phyloP scores from a whole-genome alignment of 2,797 vertebrate genomes.

The Leontopithecus rosalia region DNA sequence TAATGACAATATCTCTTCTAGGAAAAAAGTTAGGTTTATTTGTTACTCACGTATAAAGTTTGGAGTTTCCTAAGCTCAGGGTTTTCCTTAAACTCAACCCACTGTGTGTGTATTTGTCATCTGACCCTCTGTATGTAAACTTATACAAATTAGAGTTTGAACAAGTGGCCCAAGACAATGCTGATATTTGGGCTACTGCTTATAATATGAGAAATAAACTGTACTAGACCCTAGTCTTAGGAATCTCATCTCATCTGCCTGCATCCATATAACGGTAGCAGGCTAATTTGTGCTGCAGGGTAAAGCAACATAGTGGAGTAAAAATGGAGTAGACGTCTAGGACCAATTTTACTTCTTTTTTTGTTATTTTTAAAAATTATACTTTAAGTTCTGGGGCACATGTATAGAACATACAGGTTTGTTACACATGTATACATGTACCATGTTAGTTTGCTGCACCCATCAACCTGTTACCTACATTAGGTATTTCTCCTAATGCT shows the following conservation, averaged over 20 bases:
- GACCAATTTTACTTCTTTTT: neutral
- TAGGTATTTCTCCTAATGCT: too few species aligned
- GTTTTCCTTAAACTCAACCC: neutral
- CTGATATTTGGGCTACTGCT: neutral
- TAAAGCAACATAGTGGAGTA: neutral
- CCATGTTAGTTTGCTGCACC: too few species aligned
- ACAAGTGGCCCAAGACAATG: neutral
- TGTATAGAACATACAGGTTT: too few species aligned
- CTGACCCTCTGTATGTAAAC: neutral
- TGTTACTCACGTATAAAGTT: neutral
- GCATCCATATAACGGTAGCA: neutral
- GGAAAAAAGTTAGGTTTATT: neutral
- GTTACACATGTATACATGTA: too few species aligned
- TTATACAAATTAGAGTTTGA: neutral
- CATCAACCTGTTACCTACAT: too few species aligned
- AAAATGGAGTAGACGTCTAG: neutral
- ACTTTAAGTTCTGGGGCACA: too few species aligned
- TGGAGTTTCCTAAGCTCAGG: neutral
- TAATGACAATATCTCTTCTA: neutral
- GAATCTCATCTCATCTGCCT: neutral
- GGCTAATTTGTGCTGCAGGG: neutral
- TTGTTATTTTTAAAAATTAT: too few species aligned
- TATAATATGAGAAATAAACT: neutral
- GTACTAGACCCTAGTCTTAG: neutral
- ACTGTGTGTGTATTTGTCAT: neutral